phyloP scores from a whole-genome alignment of 2,888 invertebrate genomes.

The Amblyjoppa proteus region DNA sequence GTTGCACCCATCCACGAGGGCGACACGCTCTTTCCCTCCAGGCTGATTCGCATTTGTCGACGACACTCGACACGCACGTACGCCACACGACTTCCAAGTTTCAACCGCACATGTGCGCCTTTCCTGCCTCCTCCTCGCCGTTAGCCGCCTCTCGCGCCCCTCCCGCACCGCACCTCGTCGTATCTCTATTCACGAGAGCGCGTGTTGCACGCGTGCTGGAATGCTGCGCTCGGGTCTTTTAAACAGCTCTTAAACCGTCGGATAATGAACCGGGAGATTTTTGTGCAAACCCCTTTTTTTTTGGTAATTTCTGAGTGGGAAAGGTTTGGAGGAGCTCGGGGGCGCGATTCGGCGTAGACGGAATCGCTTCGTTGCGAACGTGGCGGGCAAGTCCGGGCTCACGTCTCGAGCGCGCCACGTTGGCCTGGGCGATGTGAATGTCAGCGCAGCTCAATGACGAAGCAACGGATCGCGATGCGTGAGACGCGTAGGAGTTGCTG shows the following conservation, averaged over 20 bases:
- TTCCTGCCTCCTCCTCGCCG: background rate
- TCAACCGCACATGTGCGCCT: conserved; percentile 53
- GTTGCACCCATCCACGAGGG: conserved; percentile 9
- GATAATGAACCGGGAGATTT: background rate
- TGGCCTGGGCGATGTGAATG: background rate
- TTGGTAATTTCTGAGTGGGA: background rate
- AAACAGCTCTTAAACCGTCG: background rate
- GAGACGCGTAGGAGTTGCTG: conserved; percentile 4
- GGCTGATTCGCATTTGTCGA: conserved; percentile 67
- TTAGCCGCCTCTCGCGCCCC: conserved; percentile 16
- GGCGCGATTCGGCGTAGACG: background rate
- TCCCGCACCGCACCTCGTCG: background rate
- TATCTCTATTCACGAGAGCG: conserved; percentile 29
- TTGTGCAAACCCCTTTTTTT: background rate
- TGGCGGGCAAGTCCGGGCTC: background rate
- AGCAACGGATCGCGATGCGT: conserved; percentile 14
- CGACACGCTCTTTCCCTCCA: conserved; percentile 51
- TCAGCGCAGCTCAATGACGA: conserved; percentile 19
- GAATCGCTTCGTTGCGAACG: background rate
- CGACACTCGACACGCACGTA: conserved; percentile 69
- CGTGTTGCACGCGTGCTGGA: background rate
- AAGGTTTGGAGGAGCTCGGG: background rate
- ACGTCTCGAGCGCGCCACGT: background rate
- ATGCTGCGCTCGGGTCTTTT: conserved; percentile 5
- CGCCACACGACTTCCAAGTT: conserved; percentile 64